Percentiles rank a stretch among this genome's conserved stretches.
Evolutionary conservation across 2,797 vertebrate species (phyloP).

Genomic region (Podargus strigoides): DNA sequence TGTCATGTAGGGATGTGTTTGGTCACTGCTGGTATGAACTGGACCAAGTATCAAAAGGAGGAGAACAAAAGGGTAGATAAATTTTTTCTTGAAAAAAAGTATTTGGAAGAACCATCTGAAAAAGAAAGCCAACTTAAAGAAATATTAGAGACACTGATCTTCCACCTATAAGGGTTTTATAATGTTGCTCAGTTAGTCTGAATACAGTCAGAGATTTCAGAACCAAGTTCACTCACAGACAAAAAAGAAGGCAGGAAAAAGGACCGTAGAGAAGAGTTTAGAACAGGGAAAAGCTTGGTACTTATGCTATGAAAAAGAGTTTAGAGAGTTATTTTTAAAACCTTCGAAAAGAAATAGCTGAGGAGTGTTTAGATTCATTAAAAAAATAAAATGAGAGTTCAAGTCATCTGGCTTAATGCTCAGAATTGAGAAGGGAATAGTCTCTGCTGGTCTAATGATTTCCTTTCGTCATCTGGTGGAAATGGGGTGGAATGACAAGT

Average conservation of each 20-base stretch:
- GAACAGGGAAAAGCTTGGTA: not conserved
- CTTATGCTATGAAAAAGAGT: not conserved
- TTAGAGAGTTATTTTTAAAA: not conserved
- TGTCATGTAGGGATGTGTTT: not conserved
- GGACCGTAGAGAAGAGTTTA: not conserved
- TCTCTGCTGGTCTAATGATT: not conserved
- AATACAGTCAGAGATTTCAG: not conserved
- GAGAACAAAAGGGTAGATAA: not conserved
- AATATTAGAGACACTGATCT: not conserved
- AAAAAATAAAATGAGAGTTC: not conserved
- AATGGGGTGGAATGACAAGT: not conserved
- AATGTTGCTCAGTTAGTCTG: not conserved
- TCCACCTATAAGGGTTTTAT: not conserved
- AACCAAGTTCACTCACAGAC: not conserved
- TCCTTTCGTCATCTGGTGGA: conserved; percentile 46
- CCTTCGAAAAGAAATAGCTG: not conserved
- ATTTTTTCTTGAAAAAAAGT: not conserved
- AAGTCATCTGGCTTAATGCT: not conserved
- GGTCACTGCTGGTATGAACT: not conserved
- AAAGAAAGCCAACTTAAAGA: not conserved
- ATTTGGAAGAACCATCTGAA: not conserved
- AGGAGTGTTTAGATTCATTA: not conserved
- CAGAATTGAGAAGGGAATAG: not conserved
- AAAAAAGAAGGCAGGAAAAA: not conserved
- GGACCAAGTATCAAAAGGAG: not conserved